Conservation (phyloP, 2,888 invertebrate species). For the Furcula furcula region DNA sequence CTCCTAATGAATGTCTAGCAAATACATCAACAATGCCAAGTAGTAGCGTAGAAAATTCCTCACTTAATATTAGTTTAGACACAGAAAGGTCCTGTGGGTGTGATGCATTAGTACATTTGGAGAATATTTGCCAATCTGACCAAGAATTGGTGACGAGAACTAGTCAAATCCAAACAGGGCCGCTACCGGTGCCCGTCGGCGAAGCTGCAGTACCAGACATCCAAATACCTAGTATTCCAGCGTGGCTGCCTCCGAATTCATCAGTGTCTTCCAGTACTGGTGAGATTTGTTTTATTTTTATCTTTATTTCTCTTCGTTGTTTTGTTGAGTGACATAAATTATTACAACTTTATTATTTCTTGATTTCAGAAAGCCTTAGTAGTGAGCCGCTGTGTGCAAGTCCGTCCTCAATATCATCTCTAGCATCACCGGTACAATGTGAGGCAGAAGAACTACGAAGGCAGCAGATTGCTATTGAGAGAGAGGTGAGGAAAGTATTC, state of each 20-base stretch:
- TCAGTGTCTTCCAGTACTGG: slow-evolving; percentile 30
- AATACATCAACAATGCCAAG: slow-evolving; percentile 17
- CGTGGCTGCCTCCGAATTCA: slow-evolving; percentile 30
- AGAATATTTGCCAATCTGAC: slow-evolving; percentile 5
- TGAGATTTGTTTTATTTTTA: slow-evolving; percentile 15
- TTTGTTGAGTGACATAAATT: no score
- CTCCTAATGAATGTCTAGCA: slow-evolving; percentile 10
- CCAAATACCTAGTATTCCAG: slow-evolving; percentile 22
- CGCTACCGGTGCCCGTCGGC: slow-evolving; percentile 60
- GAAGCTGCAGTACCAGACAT: slow-evolving; percentile 39
- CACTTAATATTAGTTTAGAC: slow-evolving; percentile 8
- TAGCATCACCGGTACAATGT: slow-evolving; percentile 41
- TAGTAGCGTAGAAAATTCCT: slow-evolving; percentile 19
- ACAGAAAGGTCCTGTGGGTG: slow-evolving; percentile 8
- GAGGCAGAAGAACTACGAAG: slow-evolving; percentile 68
- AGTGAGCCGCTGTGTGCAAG: slow-evolving; percentile 27
- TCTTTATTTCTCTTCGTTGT: neutral
- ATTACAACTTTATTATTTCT: neutral
- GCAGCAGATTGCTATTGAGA: slow-evolving; percentile 70
- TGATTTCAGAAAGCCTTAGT: slow-evolving; percentile 31
- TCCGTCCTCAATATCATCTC: slow-evolving; percentile 29
- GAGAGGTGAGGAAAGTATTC: slow-evolving; percentile 53
- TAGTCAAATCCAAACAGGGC: slow-evolving; percentile 43
- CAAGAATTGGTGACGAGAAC: slow-evolving; percentile 10
- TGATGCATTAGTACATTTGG: slow-evolving; percentile 5